Evolutionary conservation across 1,140 invertebrate genomes (phyloP), one percentile per base, ranked within the genome.

Genomic region (Drosophila leontia): DNA sequence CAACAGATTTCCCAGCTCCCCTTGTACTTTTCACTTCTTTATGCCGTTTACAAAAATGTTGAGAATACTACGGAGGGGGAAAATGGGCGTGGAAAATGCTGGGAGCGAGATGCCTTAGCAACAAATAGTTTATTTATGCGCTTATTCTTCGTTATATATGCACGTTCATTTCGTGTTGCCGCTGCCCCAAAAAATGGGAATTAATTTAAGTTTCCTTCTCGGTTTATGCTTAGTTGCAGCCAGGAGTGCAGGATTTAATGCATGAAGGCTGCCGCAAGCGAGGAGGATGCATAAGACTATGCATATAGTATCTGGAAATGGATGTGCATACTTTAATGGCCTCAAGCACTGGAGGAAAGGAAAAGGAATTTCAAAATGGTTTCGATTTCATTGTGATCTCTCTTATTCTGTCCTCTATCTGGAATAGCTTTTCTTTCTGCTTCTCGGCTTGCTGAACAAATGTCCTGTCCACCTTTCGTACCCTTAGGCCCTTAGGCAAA

Each of bases 51-150:
- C 62, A 60, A 67, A 77, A 50, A 53, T 34, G 67, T 56, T 45
- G 48, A 35, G 58, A 37, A 34, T 51, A 53, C 34, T 51, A 53
- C 34, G 35, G 8, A 9, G 19, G 34, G 26, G 26, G n/a, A 23
- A 56, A 75, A 37, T 37, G 77, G 53, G 71, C 41, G 75, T 64
- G 37, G 47, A 44, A 39, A 44, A 23, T 51, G 72, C 75, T 44
- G 11, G 39, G 48, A 64, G 65, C 79, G n/a, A 11, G 44, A 62
- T 69, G 63, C 78, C 58, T 82, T 50, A 65, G 65, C 65, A 72
- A 72, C 65, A 82, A 78, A 86, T 78, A 67, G 84, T 82, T 82
- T 87, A 87, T 82, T 80, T 87, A 87, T 86, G 79, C 55, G 63
- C 70, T 79, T 87, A 71, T 62, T 69, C 80, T 78, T 59, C 75